Evolutionary conservation across 2,113 vertebrate species (phyloP).

Genomic region (Litocranius walleri): DNA sequence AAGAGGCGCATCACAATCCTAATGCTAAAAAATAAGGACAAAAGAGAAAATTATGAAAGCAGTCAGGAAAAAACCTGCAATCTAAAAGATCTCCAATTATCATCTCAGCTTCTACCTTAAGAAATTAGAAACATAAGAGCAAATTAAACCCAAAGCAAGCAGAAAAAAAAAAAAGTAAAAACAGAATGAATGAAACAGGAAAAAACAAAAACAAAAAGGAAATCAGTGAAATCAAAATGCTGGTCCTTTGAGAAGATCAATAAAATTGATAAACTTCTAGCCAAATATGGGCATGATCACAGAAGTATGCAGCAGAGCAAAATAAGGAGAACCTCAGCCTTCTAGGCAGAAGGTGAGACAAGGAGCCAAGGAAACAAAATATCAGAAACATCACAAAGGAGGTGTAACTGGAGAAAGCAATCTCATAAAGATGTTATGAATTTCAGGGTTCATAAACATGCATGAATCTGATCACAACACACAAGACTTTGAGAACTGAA

Average conservation of each 20-base stretch:
- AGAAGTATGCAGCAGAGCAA: background rate
- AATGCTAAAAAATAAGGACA: background rate
- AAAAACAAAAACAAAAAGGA: background rate
- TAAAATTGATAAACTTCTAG: background rate
- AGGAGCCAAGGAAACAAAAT: background rate
- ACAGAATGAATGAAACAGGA: background rate
- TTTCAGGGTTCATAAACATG: background rate
- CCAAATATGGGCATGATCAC: background rate
- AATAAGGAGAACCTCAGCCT: background rate
- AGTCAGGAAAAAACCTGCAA: background rate
- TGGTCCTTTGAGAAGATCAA: background rate
- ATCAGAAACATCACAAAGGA: background rate
- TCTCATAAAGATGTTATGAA: background rate
- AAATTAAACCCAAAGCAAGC: background rate
- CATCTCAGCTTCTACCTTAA: background rate
- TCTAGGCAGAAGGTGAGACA: background rate
- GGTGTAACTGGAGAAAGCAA: background rate
- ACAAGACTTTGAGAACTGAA: background rate
- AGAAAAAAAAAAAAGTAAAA: background rate
- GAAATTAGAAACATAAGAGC: slow-evolving; percentile 1
- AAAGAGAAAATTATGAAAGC: background rate
- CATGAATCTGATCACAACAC: background rate
- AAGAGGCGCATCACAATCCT: background rate
- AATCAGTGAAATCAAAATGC: background rate
- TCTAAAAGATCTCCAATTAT: background rate